phyloP scores from a whole-genome alignment of 2,113 vertebrate genomes.

The Erythrolamprus reginae region DNA sequence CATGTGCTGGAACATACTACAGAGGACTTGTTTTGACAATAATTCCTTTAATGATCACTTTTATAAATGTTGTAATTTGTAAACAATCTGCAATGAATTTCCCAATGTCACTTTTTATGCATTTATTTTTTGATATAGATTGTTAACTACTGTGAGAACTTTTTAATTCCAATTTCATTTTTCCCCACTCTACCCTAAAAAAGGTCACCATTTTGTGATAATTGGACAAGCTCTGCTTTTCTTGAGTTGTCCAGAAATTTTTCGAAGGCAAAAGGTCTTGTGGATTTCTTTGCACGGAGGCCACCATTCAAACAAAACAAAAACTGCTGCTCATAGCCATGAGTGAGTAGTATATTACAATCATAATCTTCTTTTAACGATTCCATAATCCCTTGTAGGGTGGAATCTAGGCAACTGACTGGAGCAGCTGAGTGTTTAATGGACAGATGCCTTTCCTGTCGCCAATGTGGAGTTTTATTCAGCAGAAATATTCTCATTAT shows the following conservation, averaged over 20 bases:
- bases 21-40: neutral
- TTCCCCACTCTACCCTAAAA: neutral
- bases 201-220: neutral
- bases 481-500: too few relatives aligned
- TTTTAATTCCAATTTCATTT: neutral
- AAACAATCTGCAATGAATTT: neutral
- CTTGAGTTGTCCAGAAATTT: neutral
- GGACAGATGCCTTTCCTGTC: too few relatives aligned
- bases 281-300: neutral
- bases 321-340: neutral
- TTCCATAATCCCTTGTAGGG: too few relatives aligned
- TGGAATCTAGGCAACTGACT: too few relatives aligned
- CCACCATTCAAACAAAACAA: neutral
- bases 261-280: neutral
- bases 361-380: neutral
- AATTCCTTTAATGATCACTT: neutral
- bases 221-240: neutral
- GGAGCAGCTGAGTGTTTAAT: too few relatives aligned
- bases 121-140: neutral
- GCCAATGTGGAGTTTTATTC: too few relatives aligned
- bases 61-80: neutral
- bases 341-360: neutral
- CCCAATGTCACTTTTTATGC: neutral
- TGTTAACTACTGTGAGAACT: neutral
- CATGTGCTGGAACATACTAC: too few relatives aligned